phyloP scores from a whole-genome alignment of 2,888 invertebrate genomes.

The Pyrgus malvae region DNA sequence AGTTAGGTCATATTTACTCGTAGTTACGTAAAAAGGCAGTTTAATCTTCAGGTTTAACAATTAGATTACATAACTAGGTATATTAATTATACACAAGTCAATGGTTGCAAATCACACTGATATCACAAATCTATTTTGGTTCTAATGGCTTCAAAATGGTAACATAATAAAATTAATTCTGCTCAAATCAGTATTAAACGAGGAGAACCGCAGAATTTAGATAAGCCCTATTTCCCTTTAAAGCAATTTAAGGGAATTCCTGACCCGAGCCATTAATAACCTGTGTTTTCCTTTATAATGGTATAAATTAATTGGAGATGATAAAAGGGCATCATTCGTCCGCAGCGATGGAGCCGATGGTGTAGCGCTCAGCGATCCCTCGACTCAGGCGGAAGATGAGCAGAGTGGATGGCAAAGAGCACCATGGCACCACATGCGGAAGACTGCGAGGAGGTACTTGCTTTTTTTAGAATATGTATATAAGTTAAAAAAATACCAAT shows the following conservation, averaged over 20 bases:
- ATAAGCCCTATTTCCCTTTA: constrained; percentile 30
- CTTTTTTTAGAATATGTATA: background rate
- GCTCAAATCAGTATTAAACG: background rate
- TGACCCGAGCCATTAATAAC: constrained; percentile 29
- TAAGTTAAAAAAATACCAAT: no score
- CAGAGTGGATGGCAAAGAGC: constrained; percentile 31
- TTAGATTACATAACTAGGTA: no score
- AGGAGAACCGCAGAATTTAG: constrained; percentile 34
- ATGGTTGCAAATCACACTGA: no score
- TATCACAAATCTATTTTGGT: no score
- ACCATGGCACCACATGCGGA: constrained; percentile 60
- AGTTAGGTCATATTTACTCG: no score
- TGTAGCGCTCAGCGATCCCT: constrained; percentile 7
- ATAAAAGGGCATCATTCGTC: constrained; percentile 32
- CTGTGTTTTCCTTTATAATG: constrained; percentile 35
- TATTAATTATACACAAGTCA: no score
- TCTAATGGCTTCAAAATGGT: no score
- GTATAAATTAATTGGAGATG: constrained; percentile 32
- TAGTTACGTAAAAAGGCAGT: no score
- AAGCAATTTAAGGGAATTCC: constrained; percentile 40
- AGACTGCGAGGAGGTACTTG: constrained; percentile 50
- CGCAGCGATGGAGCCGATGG: constrained; percentile 35
- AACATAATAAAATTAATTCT: background rate
- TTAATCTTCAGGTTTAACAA: no score
- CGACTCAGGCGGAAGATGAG: constrained; percentile 37